phyloP scores from a whole-genome alignment of 2,888 invertebrate species.

The Caenorhabditis doughertyi region DNA sequence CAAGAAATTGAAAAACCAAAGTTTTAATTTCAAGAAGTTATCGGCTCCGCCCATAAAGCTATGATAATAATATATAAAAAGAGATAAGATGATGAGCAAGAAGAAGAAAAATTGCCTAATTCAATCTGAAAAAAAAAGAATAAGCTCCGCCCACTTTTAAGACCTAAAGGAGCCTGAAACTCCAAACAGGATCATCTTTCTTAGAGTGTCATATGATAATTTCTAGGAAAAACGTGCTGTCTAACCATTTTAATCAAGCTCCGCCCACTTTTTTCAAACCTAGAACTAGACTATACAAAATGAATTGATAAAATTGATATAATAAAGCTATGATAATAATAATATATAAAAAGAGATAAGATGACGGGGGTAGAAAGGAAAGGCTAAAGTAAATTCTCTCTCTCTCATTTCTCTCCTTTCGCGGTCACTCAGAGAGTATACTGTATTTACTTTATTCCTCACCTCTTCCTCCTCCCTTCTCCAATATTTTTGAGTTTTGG shows the following conservation, averaged over 20 bases:
- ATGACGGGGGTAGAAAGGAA: neutral
- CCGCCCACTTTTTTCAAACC: no score
- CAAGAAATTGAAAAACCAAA: no score
- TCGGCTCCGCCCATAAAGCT: no score
- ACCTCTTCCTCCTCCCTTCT: neutral
- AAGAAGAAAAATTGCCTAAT: no score
- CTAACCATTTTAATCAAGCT: no score
- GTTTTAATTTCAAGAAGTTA: no score
- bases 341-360: conserved; percentile 12
- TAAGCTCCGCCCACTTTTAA: conserved; percentile 5
- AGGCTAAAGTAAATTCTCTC: conserved; percentile 8
- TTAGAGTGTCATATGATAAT: no score
- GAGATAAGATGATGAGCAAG: no score
- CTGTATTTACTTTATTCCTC: conserved; percentile 38
- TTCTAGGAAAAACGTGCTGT: no score
- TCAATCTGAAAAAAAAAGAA: neutral
- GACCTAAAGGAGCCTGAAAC: no score
- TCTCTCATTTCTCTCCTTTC: neutral
- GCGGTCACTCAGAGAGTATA: conserved; percentile 1
- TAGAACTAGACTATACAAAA: neutral
- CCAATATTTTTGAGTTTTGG: conserved; percentile 10
- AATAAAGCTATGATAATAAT: neutral
- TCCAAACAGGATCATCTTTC: neutral
- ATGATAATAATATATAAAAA: no score
- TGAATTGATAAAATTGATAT: neutral